Percentiles rank a stretch among this genome's conserved stretches.
phyloP scores from a whole-genome alignment of 2,113 vertebrate genomes.

The Sylvia atricapilla region DNA sequence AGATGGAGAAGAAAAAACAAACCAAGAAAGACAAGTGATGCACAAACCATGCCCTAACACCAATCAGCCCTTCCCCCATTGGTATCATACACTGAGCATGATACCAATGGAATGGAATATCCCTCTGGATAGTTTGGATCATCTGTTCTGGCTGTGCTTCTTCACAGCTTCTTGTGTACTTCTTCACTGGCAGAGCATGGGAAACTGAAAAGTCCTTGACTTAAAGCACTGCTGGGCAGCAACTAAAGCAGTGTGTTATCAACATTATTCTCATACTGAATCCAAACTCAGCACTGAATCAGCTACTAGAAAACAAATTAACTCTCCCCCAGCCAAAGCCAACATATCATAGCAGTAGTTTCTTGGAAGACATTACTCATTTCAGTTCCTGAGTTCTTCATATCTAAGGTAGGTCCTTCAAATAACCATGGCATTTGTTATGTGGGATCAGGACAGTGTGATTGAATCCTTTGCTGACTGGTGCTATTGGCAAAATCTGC shows the following conservation, averaged over 20 bases:
- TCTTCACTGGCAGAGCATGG: neutral
- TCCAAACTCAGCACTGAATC: neutral
- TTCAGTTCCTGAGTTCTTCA: neutral
- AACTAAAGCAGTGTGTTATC: neutral
- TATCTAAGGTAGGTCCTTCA: neutral
- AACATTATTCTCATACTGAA: neutral
- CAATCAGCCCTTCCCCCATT: rapidly evolving
- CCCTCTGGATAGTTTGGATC: neutral
- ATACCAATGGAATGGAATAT: neutral
- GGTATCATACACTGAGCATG: neutral
- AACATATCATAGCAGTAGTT: neutral
- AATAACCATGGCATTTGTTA: neutral
- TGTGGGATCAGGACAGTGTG: neutral
- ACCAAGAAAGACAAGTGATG: neutral
- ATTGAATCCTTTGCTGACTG: neutral
- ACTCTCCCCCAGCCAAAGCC: neutral
- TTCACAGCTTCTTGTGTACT: neutral
- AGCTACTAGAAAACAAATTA: neutral
- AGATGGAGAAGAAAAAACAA: neutral
- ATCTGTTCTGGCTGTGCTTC: neutral
- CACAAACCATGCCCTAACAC: neutral
- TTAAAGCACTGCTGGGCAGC: neutral
- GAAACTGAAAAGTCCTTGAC: neutral
- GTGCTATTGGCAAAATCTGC: neutral
- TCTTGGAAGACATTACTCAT: neutral